These are phyloP conservation scores for Leptobrachium leishanense DNA, from an alignment of 2,113 vertebrate species.

Conservation along the genomic window DNA sequence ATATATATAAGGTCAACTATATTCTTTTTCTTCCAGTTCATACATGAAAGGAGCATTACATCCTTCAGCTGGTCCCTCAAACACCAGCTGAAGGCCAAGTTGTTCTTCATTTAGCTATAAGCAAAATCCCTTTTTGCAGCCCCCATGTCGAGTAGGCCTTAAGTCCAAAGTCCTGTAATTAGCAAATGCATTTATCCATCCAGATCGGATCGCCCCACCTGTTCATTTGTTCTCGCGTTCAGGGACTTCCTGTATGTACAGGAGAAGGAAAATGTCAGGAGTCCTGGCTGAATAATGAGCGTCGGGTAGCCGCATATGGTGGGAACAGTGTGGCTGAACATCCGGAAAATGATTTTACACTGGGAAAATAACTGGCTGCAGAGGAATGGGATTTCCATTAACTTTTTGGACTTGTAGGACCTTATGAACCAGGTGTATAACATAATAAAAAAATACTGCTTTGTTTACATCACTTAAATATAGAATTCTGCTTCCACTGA, in stretches of 20 bases:
- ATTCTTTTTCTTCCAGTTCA: neutral
- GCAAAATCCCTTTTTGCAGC: constrained; percentile 3
- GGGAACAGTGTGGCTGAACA: constrained; percentile 11
- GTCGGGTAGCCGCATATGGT: constrained; percentile 29
- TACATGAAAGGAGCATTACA: neutral
- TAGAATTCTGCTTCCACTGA: neutral
- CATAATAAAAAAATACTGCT: too few relatives aligned
- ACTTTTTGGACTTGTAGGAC: constrained; percentile 1
- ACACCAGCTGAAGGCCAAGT: constrained; percentile 12
- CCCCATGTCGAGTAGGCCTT: constrained; percentile 16
- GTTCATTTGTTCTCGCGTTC: constrained; percentile 14
- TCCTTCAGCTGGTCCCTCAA: constrained; percentile 17
- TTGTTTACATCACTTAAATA: too few relatives aligned
- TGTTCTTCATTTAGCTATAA: neutral
- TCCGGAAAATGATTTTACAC: constrained; percentile 18
- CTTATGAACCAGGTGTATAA: neutral
- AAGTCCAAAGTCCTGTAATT: constrained; percentile 25
- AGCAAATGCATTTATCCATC: constrained; percentile 23
- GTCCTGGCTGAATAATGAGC: constrained; percentile 14
- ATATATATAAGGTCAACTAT: neutral
- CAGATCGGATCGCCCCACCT: constrained; percentile 41
- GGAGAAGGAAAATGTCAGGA: constrained; percentile 40
- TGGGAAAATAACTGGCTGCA: constrained; percentile 14
- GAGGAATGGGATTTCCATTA: neutral
- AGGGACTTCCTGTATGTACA: constrained; percentile 25